Evolutionary conservation across 1,140 invertebrate genomes (phyloP).

Genomic region (Metopolophium dirhodum): DNA sequence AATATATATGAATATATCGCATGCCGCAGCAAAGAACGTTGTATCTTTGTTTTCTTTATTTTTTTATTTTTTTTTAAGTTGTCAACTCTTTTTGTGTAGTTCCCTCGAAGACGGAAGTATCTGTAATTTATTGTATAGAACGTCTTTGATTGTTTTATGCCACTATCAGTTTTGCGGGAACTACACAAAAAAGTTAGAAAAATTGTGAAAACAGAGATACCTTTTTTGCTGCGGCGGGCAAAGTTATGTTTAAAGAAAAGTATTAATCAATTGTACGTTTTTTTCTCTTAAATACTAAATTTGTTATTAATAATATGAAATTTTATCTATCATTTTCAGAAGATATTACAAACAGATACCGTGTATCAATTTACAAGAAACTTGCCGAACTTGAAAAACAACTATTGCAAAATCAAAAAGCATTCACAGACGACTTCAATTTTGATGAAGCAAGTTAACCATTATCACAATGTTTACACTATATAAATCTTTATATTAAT

Average conservation of each 20-base stretch:
- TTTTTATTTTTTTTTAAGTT: too few relatives aligned
- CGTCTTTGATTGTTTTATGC: too few relatives aligned
- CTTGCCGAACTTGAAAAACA: slow-evolving; percentile 22
- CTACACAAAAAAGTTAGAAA: too few relatives aligned
- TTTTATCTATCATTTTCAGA: not conserved
- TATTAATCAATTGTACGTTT: not conserved
- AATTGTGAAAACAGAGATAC: too few relatives aligned
- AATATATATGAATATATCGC: not conserved
- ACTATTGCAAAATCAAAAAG: not conserved
- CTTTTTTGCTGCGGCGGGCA: too few relatives aligned
- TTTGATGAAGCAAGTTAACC: not conserved
- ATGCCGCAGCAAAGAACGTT: too few relatives aligned
- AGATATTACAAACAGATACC: not conserved
- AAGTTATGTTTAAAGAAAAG: not conserved
- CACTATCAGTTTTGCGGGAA: too few relatives aligned
- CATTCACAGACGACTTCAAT: not conserved
- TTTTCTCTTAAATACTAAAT: not conserved
- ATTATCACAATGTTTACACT: not conserved
- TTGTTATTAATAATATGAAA: not conserved
- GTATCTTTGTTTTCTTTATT: too few relatives aligned
- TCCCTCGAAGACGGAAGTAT: too few relatives aligned
- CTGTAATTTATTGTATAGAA: too few relatives aligned
- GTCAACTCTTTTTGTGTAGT: too few relatives aligned
- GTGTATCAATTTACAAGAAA: not conserved
- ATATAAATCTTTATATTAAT: not conserved